These are phyloP conservation scores for Macaria notata DNA, from an alignment of 2,888 invertebrate species.

Conservation along the genomic window DNA sequence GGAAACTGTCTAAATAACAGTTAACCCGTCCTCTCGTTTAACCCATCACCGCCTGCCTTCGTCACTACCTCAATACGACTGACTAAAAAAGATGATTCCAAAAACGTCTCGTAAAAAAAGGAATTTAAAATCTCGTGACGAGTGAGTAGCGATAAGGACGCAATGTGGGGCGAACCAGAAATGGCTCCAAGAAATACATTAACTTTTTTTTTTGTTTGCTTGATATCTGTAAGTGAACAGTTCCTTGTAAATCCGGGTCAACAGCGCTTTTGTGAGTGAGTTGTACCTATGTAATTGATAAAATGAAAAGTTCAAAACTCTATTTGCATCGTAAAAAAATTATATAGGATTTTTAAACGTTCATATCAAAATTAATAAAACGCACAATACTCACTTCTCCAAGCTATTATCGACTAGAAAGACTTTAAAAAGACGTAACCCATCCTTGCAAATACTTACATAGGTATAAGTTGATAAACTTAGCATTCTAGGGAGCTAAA, in stretches of 20 bases:
- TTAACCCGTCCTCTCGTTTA: constrained; percentile 33
- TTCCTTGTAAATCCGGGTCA: constrained; percentile 44
- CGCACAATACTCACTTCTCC: not conserved
- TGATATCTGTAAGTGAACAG: constrained; percentile 13
- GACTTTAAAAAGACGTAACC: constrained; percentile 1
- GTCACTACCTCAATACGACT: constrained; percentile 32
- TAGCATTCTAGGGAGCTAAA: constrained; percentile 17
- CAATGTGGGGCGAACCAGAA: constrained; percentile 54
- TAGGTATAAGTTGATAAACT: constrained; percentile 9
- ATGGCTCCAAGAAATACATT: constrained; percentile 66
- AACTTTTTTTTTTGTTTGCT: constrained; percentile 36
- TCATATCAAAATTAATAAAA: not conserved
- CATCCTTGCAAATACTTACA: not conserved
- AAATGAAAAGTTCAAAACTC: too few relatives aligned
- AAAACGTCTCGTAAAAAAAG: not conserved
- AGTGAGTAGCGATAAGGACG: constrained; percentile 67
- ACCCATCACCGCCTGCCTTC: constrained; percentile 37
- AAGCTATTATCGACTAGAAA: constrained; percentile 1
- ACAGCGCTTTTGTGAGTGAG: constrained; percentile 8
- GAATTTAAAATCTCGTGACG: constrained; percentile 54
- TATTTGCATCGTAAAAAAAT: too few relatives aligned
- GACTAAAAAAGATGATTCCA: constrained; percentile 2
- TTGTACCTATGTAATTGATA: not conserved
- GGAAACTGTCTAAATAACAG: constrained; percentile 15
- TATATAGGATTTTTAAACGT: too few relatives aligned